These are phyloP conservation scores for Linurgus olivaceus DNA, from an alignment of 2,797 vertebrate species.

Conservation along the genomic window DNA sequence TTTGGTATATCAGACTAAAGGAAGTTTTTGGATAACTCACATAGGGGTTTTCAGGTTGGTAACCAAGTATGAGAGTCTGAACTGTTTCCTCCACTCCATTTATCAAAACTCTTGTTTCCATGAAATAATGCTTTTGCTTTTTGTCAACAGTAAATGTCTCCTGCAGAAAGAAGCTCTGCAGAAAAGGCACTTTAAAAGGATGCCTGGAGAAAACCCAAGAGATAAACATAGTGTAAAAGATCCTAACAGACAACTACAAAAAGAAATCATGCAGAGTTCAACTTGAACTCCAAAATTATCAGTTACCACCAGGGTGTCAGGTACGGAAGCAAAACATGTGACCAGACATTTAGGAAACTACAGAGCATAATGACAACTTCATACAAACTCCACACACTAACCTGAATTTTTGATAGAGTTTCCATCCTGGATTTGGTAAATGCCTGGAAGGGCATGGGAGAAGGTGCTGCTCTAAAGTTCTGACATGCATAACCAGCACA, in stretches of 20 bases:
- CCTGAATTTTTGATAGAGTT: neutral
- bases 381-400: neutral
- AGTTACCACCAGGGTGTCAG: neutral
- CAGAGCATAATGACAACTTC: neutral
- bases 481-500: neutral
- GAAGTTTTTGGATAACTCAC: conserved; percentile 72
- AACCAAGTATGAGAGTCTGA: conserved; percentile 82
- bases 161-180: conserved; percentile 79
- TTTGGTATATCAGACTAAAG: neutral
- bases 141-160: conserved; percentile 83
- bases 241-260: neutral
- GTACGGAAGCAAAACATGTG: neutral
- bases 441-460: neutral
- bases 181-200: conserved; percentile 77
- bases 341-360: neutral
- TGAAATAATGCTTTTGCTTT: conserved; percentile 74
- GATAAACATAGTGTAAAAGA: neutral
- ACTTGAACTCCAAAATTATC: neutral
- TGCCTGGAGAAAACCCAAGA: conserved; percentile 74
- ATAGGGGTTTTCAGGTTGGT: conserved; percentile 76
- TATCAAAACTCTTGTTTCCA: conserved; percentile 83
- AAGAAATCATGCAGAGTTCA: neutral
- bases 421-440: neutral
- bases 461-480: neutral
- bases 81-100: conserved; percentile 73